Evolutionary conservation across 2,113 vertebrate genomes (phyloP), one percentile per base, ranked within the genome.

Genomic region (Chlorodrepanis virens): DNA sequence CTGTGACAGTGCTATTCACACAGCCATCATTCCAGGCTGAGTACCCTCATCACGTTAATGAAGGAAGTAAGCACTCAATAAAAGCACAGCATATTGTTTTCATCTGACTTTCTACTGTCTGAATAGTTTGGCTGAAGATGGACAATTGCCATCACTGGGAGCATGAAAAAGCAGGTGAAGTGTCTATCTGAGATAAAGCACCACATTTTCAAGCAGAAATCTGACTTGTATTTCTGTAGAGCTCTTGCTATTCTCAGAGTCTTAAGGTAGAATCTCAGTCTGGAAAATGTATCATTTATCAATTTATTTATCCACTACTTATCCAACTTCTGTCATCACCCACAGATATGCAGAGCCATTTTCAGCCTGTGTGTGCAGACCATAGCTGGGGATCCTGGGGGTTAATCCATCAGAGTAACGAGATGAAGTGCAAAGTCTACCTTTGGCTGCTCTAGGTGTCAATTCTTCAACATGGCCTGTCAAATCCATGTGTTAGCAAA

Each of bases 11-110:
- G 57, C 35, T 95, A 79, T 83, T 63, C 76, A 92, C n/a, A 89
- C 44, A 87, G 59, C 74, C 59, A 31, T 13, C 65, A 61, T 42
- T 76, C 81, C 61, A 69, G 84, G 40, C 69, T 65, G 39, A 91
- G 79, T 85, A 94, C 57, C 78, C 83, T 96, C 96, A 97, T 95
- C 75, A 82, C 5, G 31, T 92, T 87, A 84, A 90, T 89, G 96
- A 96, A 97, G 95, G 87, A 95, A 97, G 92, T 84, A 91, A 92
- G 77, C 79, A 91, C 65, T 92, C 72, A 70, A 49, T 68, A 71
- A 94, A 97, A 81, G 45, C 35, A 72, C 5, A 0, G 61, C 44
- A 60, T 14, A 44, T 45, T 95, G 75, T 95, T 94, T 91, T 83
- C 60, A 87, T 42, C 56, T 90, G 77, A 87, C 57, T 89, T 96